Percentiles rank a stretch among this genome's conserved stretches.
Conservation (phyloP, 2,888 invertebrate species). For the Torymus aiolomorphi region DNA sequence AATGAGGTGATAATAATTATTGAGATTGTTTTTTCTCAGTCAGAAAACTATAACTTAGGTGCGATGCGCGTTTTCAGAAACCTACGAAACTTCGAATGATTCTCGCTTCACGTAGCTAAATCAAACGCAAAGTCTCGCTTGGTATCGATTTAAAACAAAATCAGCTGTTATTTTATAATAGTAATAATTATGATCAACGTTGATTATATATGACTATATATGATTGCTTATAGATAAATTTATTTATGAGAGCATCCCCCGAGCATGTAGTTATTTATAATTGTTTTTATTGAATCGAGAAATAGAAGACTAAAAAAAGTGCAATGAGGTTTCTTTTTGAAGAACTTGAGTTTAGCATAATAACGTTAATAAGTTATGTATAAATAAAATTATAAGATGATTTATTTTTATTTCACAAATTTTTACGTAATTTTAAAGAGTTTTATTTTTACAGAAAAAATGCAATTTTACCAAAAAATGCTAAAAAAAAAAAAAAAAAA, state of each 20-base stretch:
- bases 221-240: constrained; percentile 25
- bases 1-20: constrained; percentile 63
- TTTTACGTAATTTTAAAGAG: constrained; percentile 34
- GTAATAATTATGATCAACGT: constrained; percentile 14
- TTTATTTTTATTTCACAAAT: constrained; percentile 40
- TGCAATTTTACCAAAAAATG: constrained; percentile 13
- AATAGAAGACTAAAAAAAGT: constrained; percentile 41
- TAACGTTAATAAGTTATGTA: constrained; percentile 20
- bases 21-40: constrained; percentile 53
- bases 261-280: constrained; percentile 39
- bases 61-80: constrained; percentile 21
- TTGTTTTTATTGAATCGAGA: constrained; percentile 12
- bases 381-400: constrained; percentile 14
- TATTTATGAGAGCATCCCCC: constrained; percentile 25
- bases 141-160: constrained; percentile 23
- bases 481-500: constrained; percentile 12
- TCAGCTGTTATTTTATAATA: constrained; percentile 19
- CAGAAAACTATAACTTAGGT: constrained; percentile 37
- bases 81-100: constrained; percentile 12
- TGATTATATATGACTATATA: constrained; percentile 34
- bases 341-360: constrained; percentile 34
- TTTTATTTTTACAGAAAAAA: constrained; percentile 38
- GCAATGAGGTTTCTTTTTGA: constrained; percentile 31
- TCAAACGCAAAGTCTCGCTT: constrained; percentile 16
- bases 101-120: constrained; percentile 37